Percentiles rank a stretch among this genome's conserved stretches.
phyloP scores from a whole-genome alignment of 2,113 vertebrate species.

The Petromus typicus region DNA sequence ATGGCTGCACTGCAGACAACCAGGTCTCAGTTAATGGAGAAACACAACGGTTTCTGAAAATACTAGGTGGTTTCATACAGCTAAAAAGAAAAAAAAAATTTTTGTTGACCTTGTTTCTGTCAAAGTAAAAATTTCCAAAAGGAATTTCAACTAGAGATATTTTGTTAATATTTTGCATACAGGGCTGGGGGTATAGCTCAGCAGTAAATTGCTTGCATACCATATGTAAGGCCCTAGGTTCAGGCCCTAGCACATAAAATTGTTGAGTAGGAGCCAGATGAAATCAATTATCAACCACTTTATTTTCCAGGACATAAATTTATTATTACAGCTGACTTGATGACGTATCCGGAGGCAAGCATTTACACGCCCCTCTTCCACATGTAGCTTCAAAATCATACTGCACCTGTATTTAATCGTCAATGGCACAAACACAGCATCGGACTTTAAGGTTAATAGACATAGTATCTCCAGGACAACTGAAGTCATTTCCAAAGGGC shows the following conservation, averaged over 20 bases:
- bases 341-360: neutral
- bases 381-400: neutral
- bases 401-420: neutral
- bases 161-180: neutral
- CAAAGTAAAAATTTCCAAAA: neutral
- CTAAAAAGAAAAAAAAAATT: neutral
- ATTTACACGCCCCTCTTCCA: neutral
- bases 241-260: neutral
- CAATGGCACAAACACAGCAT: neutral
- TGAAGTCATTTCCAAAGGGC: neutral
- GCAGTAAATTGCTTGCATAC: neutral
- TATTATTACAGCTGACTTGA: neutral
- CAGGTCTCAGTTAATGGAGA: neutral
- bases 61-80: neutral
- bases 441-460: neutral
- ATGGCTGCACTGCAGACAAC: neutral
- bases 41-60: neutral
- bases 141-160: neutral
- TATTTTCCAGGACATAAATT: constrained; percentile 16
- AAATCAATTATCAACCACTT: neutral
- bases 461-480: neutral
- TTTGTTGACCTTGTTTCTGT: neutral
- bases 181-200: neutral
- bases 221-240: too few relatives aligned
- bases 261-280: neutral